Base-by-base conservation (phyloP, 2,113 vertebrate genomes). In the Eclectus roratus region DNA sequence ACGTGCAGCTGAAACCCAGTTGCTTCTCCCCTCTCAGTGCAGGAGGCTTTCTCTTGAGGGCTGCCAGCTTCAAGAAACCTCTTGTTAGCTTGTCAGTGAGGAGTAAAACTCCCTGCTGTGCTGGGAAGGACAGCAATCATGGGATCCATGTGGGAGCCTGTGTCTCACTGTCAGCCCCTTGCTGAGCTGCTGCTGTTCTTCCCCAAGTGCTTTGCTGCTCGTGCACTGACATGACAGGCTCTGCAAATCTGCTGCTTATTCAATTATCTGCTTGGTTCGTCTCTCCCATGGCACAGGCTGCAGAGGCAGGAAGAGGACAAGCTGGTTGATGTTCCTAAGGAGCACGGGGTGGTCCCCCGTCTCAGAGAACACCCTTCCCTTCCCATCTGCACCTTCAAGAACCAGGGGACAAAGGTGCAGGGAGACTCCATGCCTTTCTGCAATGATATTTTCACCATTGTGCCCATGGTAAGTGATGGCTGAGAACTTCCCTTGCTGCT, bases 381-480 rank as follows among this genome's bases (percentile, higher is more conserved):
- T 76, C 95, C 98, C 39, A 96, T 96, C 55, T 88, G 17, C 31
- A 91, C 93, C 78, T 98, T 98, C 65, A 96, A 98, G 90, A 97
- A 98, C 21, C 83, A 85, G 46, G 95, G 96, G n/a, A 92, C 63
- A 10, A 96, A 91, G 68, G 91, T 97, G 35, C 94, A 79, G 69
- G 91, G 68, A 71, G 96, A 98, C 19, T 52, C 44, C 44, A 94
- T 98, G 96, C 85, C 97, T 44, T 97, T 98, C 85, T 91, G 92
- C 7, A 55, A 94, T 55, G 88, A 91, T 20, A 53, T 98, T 88
- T 98, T 99, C 85, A 96, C 88, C 4, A 35, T 99, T 17, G 97
- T 98, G 55, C 98, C 98, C 1, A 85, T 96, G 98, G 99, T 99
- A 94, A 97, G 97, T 31, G 18, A 15, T 24, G 46, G 31, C 44